Evolutionary conservation across 2,113 vertebrate species (phyloP).

Genomic region (Glaucidium brasilianum): DNA sequence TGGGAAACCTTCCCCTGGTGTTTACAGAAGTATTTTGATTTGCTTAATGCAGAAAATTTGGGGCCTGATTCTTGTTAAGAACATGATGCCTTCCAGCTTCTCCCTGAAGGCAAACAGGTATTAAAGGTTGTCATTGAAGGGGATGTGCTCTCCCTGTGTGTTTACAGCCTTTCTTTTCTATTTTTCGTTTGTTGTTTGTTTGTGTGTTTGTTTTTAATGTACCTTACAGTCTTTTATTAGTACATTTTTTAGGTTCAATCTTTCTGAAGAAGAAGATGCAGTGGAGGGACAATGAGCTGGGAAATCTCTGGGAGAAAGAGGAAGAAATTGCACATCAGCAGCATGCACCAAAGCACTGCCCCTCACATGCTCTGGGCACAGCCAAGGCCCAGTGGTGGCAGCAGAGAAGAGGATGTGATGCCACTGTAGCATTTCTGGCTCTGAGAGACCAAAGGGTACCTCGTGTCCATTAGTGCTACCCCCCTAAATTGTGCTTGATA

Average conservation of each 20-base stretch:
- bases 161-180: background rate
- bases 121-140: background rate
- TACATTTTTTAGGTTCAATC: background rate
- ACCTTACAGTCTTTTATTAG: background rate
- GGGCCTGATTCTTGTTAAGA: background rate
- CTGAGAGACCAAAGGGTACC: background rate
- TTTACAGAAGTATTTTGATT: constrained; percentile 33
- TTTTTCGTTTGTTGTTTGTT: background rate
- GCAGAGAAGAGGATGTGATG: background rate
- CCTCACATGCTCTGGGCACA: background rate
- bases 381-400: background rate
- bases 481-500: background rate
- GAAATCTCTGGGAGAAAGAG: background rate
- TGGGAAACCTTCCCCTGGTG: constrained; percentile 1
- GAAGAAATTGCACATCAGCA: background rate
- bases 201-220: background rate
- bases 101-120: background rate
- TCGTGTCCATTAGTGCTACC: rapidly evolving
- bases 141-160: background rate
- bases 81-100: background rate
- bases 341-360: background rate
- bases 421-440: rapidly evolving
- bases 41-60: background rate
- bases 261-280: background rate
- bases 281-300: background rate